Evolutionary conservation across 2,797 vertebrate genomes (phyloP).

Genomic region (Sebastes oblongus): DNA sequence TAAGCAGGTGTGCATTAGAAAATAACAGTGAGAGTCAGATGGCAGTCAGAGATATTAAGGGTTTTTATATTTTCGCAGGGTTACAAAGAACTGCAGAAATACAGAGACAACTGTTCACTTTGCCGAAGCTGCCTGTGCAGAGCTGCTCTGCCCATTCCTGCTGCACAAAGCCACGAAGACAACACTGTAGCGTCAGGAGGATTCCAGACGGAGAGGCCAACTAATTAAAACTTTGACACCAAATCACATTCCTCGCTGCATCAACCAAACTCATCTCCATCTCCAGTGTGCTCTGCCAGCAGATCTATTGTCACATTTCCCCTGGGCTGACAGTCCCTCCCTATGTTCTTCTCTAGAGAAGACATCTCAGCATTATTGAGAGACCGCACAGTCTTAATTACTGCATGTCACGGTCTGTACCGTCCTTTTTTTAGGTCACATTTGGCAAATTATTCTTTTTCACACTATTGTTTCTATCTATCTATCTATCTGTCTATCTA

Average conservation of each 20-base stretch:
- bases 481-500: too few species aligned
- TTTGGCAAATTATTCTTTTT: not conserved
- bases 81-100: not conserved
- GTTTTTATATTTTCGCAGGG: too few species aligned
- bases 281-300: constrained; percentile 32
- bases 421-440: not conserved
- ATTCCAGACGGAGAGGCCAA: constrained; percentile 8
- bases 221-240: constrained; percentile 58
- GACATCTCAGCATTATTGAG: constrained; percentile 35
- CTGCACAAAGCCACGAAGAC: not conserved
- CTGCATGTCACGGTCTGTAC: constrained; percentile 9
- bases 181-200: not conserved
- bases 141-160: not conserved
- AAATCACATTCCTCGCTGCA: constrained; percentile 25
- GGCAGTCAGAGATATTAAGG: not conserved
- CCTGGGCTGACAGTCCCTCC: constrained; percentile 25
- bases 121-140: not conserved
- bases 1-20: not conserved
- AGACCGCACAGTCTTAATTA: constrained; percentile 39
- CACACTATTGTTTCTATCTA: not conserved
- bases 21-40: not conserved
- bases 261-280: constrained; percentile 24
- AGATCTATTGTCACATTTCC: constrained; percentile 46
- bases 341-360: constrained; percentile 29
- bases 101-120: not conserved